Evolutionary conservation across 2,113 vertebrate species (phyloP).

Genomic region (human (Homo sapiens)): DNA sequence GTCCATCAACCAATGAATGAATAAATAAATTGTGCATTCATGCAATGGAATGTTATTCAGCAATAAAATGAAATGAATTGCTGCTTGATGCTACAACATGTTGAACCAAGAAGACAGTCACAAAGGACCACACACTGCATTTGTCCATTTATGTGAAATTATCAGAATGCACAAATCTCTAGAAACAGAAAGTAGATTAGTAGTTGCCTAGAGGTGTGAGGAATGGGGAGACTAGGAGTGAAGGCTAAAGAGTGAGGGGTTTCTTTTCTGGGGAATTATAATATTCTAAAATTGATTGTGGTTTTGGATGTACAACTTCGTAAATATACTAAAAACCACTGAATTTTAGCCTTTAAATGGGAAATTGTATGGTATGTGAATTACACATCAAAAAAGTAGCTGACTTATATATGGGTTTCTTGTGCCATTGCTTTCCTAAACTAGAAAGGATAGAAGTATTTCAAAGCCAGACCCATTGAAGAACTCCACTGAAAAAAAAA

Average conservation of each 20-base stretch:
- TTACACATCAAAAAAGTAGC: background rate
- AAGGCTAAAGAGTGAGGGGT: background rate
- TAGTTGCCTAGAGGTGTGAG: background rate
- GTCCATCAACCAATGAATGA: background rate
- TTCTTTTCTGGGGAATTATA: constrained; percentile 8
- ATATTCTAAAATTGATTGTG: background rate
- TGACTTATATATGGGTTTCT: background rate
- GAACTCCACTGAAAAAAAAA: background rate
- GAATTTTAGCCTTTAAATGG: background rate
- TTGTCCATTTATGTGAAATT: background rate
- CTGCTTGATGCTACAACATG: background rate
- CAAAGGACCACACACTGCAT: background rate
- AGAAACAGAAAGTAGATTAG: background rate
- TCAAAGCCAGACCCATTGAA: constrained; percentile 1
- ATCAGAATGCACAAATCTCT: background rate
- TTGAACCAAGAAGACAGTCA: constrained; percentile 35
- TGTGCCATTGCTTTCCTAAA: background rate
- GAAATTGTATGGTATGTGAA: background rate
- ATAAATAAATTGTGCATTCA: background rate
- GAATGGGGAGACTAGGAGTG: background rate
- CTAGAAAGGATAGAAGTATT: constrained; percentile 7
- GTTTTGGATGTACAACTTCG: background rate
- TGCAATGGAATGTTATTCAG: background rate
- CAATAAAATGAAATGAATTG: constrained; percentile 38
- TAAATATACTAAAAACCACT: background rate